A percentile compares a stretch with the other conserved stretches of the same genome.
Evolutionary conservation across 2,888 invertebrate species (phyloP).

Genomic region (Leptinotarsa juncta): DNA sequence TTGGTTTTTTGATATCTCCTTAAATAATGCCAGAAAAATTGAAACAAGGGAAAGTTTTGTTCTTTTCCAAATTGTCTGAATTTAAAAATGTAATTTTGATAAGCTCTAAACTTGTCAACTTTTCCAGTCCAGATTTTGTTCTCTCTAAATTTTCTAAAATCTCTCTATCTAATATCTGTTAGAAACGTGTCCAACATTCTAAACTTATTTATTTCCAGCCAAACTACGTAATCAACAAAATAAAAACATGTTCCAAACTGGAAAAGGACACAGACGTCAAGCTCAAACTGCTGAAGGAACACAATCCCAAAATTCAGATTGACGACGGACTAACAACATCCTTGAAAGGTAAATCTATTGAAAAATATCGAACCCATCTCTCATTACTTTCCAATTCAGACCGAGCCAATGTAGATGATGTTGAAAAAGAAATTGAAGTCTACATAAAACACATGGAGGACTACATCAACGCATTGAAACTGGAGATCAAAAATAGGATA

Average conservation of each 20-base stretch:
- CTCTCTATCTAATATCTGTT: background rate
- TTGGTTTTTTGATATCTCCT: too few species aligned
- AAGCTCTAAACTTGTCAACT: too few species aligned
- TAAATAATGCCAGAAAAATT: too few species aligned
- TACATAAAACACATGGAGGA: constrained; percentile 83
- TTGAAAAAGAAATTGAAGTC: constrained; percentile 87
- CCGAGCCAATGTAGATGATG: constrained; percentile 86
- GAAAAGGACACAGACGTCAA: constrained; percentile 81
- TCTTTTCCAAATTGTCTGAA: too few species aligned
- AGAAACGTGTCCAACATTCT: background rate
- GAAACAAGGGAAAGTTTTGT: too few species aligned
- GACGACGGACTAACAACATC: constrained; percentile 84
- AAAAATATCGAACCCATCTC: background rate
- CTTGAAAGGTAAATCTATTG: constrained; percentile 77
- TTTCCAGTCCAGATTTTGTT: too few species aligned
- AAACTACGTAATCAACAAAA: constrained; percentile 78
- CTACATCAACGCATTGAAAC: constrained; percentile 82
- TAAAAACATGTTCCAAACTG: constrained; percentile 78
- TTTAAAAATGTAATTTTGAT: too few species aligned
- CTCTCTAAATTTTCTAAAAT: background rate
- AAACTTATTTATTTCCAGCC: constrained; percentile 69
- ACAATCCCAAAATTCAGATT: constrained; percentile 72
- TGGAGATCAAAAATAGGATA: constrained; percentile 85
- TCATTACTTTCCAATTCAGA: constrained; percentile 68
- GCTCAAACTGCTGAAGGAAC: constrained; percentile 76